phyloP scores from a whole-genome alignment of 64 coral and sea anemone genomes.

The Acropora tenuis region DNA sequence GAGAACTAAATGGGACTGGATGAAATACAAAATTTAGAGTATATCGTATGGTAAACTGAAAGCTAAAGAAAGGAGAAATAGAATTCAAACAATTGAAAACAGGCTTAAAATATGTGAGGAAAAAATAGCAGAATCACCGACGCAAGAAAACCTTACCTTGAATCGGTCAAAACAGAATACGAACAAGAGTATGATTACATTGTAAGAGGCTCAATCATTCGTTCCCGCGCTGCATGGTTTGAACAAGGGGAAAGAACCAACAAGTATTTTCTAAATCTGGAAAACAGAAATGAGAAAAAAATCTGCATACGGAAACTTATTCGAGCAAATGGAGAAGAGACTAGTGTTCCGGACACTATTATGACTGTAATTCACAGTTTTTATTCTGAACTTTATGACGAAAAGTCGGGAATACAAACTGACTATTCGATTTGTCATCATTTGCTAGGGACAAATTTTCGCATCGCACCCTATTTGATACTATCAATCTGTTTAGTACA shows the following conservation, averaged over 20 bases:
- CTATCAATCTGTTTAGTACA: too few relatives aligned
- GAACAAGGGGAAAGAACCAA: too few relatives aligned
- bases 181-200: slow-evolving; percentile 18
- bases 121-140: slow-evolving; percentile 17
- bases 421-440: neutral
- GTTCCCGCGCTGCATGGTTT: slow-evolving; percentile 5
- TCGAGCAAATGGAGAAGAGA: neutral
- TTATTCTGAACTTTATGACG: neutral
- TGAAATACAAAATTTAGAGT: neutral
- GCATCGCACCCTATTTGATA: too few relatives aligned
- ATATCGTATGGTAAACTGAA: neutral
- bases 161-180: slow-evolving; percentile 4
- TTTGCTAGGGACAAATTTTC: too few relatives aligned
- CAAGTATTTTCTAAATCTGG: too few relatives aligned
- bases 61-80: slow-evolving; percentile 27
- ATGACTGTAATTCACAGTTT: neutral
- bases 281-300: too few relatives aligned
- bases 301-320: neutral
- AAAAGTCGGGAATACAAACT: neutral
- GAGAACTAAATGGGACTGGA: neutral
- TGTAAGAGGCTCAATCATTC: slow-evolving; percentile 20
- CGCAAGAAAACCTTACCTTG: slow-evolving; percentile 2
- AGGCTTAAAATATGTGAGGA: too few relatives aligned
- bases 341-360: neutral
- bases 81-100: neutral